Evolutionary conservation across 2,888 invertebrate species (phyloP), one percentile per base, ranked within the genome.

Genomic region (Tipula lateralis): DNA sequence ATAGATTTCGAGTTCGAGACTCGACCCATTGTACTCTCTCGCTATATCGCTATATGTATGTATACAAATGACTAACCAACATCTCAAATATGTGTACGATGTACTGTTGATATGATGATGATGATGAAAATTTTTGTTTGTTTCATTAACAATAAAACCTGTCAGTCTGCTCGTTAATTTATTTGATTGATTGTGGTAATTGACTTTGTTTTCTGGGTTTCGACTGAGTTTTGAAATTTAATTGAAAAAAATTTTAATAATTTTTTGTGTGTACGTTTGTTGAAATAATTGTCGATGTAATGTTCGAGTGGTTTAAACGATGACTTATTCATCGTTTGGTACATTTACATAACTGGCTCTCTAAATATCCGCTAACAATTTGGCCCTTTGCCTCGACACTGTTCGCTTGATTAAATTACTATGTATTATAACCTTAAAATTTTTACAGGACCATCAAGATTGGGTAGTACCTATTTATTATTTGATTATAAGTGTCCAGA

Each of bases 221-320:
- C n/a, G 66, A 66, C n/a, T 66, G 66, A 66, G 66, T 66, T 66
- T 66, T 66, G 66, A 66, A 66, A 66, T 66, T 66, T 66, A 66
- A 66, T 66, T 66, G 66, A 66, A 66, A 66, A 7, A 16, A 2
- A 7, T 66, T 66, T 66, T 66, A 24, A 9, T 66, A 12, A n/a
- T 13, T 39, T 39, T 39, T 39, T 39, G 39, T 39, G 32, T 32
- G 32, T 32, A 32, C 32, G 19, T 24, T 19, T 19, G 66, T 66
- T 12, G 66, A 66, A 66, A 24, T 9, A 66, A 24, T 66, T 66
- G 66, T 66, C 24, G 24, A 24, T 66, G 66, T 66, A 66, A 66
- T 66, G 66, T 66, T 24, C 24, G 19, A 24, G 66, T 24, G 19
- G 1, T 24, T 39, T n/a, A n/a, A n/a, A n/a, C n/a, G n/a, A n/a